Evolutionary conservation across 2,113 vertebrate genomes (phyloP), one percentile per base, ranked within the genome.

Genomic region (Pelobates fuscus): DNA sequence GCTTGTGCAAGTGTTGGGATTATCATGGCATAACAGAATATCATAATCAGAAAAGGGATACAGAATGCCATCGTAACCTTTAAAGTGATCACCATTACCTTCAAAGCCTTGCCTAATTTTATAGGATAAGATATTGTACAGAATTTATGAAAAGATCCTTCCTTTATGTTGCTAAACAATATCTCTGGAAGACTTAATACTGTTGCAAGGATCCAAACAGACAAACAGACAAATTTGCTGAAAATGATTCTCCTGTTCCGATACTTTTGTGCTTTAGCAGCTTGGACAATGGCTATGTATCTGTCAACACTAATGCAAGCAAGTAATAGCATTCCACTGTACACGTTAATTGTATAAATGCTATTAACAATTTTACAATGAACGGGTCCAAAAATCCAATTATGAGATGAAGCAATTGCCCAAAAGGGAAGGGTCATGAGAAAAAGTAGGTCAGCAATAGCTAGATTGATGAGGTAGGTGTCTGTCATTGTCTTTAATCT

Each of bases 291-390:
- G 2, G 88, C 92, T 3, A 95, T 86, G 80, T 96, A 97, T 61
- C 95, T 90, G 84, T 96, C 94, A 67, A 95, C 88, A 0, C 96
- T 96, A 71, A 97, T 93, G 82, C 94, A 95, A 17, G 88, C 94
- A 63, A 98, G 91, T 44, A 98, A 84, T 25, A 98, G 81, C 89
- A 92, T 92, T 68, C 92, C 92, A 82, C 95, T 85, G 26, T 94
- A 98, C 82, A 97, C 94, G 82, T 97, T 97, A 84, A 95, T 89
- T 84, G 93, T 95, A 72, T 96, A 96, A 78, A 89, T 68, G 8
- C 90, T 89, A 0, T 87, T 91, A 32, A 96, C 87, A 0, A 88
- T 41, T 77, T 94, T 95, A 86, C 95, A 98, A 67, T 89, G 24
- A 24, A 67, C 5, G n/a, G 70, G 20, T 37, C 88, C 84, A 61